phyloP scores from a whole-genome alignment of 2,113 vertebrate species.

The Felis chaus region DNA sequence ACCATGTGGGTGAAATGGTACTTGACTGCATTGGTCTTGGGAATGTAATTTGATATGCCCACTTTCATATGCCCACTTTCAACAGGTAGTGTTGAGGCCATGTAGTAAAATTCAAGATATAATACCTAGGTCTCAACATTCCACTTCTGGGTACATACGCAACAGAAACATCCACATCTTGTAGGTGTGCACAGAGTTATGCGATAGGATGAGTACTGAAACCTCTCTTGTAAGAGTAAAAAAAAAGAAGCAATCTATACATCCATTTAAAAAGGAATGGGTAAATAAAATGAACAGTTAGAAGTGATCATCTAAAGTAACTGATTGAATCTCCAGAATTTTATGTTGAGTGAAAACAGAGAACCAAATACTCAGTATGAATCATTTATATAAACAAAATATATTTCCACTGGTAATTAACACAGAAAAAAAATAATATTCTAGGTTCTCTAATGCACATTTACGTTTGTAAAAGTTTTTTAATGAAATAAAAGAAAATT shows the following conservation, averaged over 20 bases:
- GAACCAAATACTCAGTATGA: background rate
- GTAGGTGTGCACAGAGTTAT: background rate
- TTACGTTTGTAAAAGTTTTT: background rate
- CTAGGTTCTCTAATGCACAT: background rate
- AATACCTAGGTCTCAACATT: background rate
- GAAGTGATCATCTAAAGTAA: background rate
- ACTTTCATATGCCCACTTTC: background rate
- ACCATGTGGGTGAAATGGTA: background rate
- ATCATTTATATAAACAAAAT: constrained; percentile 22
- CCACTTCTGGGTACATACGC: background rate
- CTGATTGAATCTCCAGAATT: background rate
- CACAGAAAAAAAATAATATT: background rate
- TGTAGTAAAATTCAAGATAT: background rate
- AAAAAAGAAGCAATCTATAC: background rate
- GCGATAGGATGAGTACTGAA: background rate
- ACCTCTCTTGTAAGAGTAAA: background rate
- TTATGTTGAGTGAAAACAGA: constrained; percentile 5
- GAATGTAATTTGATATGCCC: background rate
- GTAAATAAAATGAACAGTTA: constrained; percentile 2
- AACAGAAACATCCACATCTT: background rate
- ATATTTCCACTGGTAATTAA: background rate
- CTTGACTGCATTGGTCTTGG: background rate
- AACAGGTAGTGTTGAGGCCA: background rate
- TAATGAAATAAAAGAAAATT: constrained; percentile 2
- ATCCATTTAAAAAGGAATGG: background rate